A percentile compares a stretch with the other conserved stretches of the same genome.
These are phyloP conservation scores for Passerina amoena DNA, from an alignment of 2,113 vertebrate species.

Conservation along the genomic window DNA sequence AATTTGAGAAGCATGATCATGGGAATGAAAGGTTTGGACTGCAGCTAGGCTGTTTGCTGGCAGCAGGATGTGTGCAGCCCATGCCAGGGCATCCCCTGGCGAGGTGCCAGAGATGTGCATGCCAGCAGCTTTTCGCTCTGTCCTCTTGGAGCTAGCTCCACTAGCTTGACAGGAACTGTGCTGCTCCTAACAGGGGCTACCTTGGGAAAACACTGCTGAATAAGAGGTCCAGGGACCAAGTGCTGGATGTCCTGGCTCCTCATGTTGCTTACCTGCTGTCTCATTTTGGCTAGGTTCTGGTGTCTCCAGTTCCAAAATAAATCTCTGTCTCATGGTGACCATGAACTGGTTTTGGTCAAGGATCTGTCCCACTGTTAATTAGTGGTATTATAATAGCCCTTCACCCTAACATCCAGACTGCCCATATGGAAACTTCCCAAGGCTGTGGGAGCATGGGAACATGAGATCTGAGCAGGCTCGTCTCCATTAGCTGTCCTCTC, in stretches of 20 bases:
- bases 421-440: background rate
- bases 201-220: background rate
- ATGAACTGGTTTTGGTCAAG: background rate
- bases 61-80: background rate
- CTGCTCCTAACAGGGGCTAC: background rate
- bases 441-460: background rate
- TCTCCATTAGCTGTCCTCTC: fast-evolving
- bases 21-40: background rate
- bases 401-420: background rate
- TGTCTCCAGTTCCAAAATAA: background rate
- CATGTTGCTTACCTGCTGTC: background rate
- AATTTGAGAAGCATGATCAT: background rate
- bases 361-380: background rate
- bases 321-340: background rate
- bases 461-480: background rate
- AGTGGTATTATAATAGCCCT: background rate
- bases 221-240: background rate
- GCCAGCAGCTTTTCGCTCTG: background rate
- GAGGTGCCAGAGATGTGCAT: fast-evolving
- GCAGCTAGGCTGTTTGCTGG: background rate
- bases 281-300: background rate
- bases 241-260: background rate
- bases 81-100: background rate
- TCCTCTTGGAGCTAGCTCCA: background rate
- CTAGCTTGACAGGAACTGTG: background rate